Evolutionary conservation across 2,888 invertebrate genomes (phyloP).

Genomic region (Norana najaformis): DNA sequence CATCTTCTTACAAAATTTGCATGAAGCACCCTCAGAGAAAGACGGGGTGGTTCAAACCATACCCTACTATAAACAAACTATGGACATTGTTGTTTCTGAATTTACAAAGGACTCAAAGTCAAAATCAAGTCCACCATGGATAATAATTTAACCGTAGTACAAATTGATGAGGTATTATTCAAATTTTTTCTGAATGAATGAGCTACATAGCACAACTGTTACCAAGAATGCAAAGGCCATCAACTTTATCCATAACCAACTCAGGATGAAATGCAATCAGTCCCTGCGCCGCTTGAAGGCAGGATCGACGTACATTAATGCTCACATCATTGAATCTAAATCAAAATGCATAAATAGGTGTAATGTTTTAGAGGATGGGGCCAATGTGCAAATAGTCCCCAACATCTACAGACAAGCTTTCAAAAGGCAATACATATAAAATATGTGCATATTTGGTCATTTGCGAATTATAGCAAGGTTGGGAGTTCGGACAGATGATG

Average conservation of each 20-base stretch:
- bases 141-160: not conserved
- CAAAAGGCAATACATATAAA: not conserved
- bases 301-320: constrained; percentile 86
- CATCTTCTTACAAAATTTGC: not conserved
- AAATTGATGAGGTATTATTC: not conserved
- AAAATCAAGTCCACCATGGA: not conserved
- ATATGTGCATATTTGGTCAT: not conserved
- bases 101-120: not conserved
- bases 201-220: not conserved
- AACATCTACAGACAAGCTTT: not conserved
- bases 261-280: constrained; percentile 91
- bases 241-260: constrained; percentile 72
- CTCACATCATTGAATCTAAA: constrained; percentile 88
- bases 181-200: not conserved
- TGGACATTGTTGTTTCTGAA: not conserved
- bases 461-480: not conserved
- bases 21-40: too few species aligned
- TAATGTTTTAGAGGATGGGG: not conserved
- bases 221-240: not conserved
- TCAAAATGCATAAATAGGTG: not conserved
- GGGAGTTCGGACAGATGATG: not conserved
- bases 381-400: not conserved
- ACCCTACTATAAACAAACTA: not conserved
- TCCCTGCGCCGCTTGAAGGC: constrained; percentile 96
- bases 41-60: too few species aligned